Evolutionary conservation across 2,797 vertebrate species (phyloP).

Genomic region (Sebastes elongatus): DNA sequence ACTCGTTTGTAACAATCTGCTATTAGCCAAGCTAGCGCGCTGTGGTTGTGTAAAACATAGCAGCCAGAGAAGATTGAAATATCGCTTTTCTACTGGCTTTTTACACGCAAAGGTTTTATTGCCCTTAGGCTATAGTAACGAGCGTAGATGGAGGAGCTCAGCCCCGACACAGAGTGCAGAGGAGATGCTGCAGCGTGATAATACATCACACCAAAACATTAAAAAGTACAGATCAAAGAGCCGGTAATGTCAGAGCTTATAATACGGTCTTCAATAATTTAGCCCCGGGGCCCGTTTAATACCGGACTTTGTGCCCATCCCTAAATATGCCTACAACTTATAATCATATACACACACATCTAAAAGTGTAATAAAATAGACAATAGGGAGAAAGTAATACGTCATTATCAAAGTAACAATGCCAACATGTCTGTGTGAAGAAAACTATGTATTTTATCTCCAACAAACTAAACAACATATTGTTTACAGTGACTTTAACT

Average conservation of each 20-base stretch:
- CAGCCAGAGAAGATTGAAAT: neutral
- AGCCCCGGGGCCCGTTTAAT: too few relatives aligned
- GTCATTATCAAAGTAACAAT: neutral
- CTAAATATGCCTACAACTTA: neutral
- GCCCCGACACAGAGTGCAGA: too few relatives aligned
- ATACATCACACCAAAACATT: too few relatives aligned
- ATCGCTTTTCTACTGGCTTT: neutral
- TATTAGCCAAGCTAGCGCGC: neutral
- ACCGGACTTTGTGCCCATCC: too few relatives aligned
- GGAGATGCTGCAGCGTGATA: too few relatives aligned
- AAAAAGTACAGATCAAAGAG: too few relatives aligned
- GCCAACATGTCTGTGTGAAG: neutral
- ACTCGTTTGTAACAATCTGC: neutral
- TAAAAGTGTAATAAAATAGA: neutral
- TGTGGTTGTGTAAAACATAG: neutral
- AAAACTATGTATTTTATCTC: neutral
- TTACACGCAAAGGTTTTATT: neutral
- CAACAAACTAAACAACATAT: neutral
- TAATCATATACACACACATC: neutral
- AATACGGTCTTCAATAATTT: too few relatives aligned
- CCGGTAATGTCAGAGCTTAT: too few relatives aligned
- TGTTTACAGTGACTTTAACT: neutral
- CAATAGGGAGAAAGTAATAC: neutral
- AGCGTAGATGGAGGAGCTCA: neutral
- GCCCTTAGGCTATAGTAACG: accelerated